Percentiles rank a stretch among this genome's conserved stretches.
phyloP scores from a whole-genome alignment of 1,140 invertebrate genomes.

The Andricus grossulariae region DNA sequence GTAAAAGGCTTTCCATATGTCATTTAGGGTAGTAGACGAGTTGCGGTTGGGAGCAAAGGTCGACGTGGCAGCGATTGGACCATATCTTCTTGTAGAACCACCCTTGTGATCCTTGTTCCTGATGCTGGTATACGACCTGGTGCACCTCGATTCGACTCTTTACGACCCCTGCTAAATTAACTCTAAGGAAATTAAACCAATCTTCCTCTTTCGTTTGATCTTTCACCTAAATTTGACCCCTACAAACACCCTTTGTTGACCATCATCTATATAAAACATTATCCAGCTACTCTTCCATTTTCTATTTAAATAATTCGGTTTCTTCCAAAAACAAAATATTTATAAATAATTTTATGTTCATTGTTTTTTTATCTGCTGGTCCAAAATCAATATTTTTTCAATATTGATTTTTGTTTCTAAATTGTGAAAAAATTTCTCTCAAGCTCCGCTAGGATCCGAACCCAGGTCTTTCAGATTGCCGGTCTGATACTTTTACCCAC shows the following conservation, averaged over 20 bases:
- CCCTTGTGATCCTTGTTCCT: constrained; percentile 43
- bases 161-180: constrained; percentile 53
- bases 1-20: constrained; percentile 22
- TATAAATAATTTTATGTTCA: no score
- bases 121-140: constrained; percentile 50
- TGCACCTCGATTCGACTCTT: constrained; percentile 50
- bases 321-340: no score
- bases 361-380: no score
- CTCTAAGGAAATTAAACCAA: constrained; percentile 25
- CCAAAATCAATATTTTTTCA: no score
- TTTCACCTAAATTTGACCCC: not conserved
- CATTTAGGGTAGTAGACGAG: constrained; percentile 31
- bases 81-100: constrained; percentile 59
- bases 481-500: no score
- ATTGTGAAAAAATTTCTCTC: no score
- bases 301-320: no score
- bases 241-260: not conserved
- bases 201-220: not conserved
- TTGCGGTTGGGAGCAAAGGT: constrained; percentile 37
- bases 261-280: no score
- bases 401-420: no score
- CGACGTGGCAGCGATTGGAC: constrained; percentile 44
- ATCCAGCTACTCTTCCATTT: no score
- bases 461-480: no score
- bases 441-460: no score